Conservation (phyloP, 2,797 vertebrate species). For the Sebastes umbrosus region DNA sequence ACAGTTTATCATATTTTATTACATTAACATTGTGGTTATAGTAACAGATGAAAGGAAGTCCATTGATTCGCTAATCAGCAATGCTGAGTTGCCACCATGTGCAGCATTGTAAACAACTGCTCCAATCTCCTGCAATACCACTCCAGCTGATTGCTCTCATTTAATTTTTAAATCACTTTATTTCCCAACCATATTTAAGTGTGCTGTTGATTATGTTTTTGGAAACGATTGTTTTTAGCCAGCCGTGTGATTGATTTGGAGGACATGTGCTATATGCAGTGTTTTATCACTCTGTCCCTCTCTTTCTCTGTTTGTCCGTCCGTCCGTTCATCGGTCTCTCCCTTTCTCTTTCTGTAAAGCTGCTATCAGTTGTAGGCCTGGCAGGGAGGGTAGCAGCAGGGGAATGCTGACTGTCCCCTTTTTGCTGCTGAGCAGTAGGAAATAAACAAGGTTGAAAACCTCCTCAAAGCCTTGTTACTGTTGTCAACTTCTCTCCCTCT, state of each 20-base stretch:
- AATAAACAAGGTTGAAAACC: constrained; percentile 59
- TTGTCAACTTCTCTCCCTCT: constrained; percentile 18
- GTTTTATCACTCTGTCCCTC: neutral
- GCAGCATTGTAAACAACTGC: neutral
- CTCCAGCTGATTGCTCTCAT: neutral
- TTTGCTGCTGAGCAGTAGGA: constrained; percentile 73
- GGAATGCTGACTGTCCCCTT: constrained; percentile 74
- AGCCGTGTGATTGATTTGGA: neutral
- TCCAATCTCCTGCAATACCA: neutral
- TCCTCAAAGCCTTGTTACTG: constrained; percentile 26
- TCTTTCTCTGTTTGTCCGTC: neutral
- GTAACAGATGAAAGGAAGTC: neutral
- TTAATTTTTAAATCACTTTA: neutral
- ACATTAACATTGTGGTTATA: neutral
- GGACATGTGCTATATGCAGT: neutral
- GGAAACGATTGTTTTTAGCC: neutral
- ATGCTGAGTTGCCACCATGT: neutral
- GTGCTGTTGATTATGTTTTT: neutral
- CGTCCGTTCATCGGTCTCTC: neutral
- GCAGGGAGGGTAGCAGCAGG: neutral
- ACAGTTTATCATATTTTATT: neutral
- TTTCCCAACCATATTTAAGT: neutral
- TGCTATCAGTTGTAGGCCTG: constrained; percentile 30
- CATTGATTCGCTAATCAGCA: neutral
- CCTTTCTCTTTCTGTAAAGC: constrained; percentile 33